Evolutionary conservation across 2,113 vertebrate genomes (phyloP).

Genomic region (Heptranchias perlo): DNA sequence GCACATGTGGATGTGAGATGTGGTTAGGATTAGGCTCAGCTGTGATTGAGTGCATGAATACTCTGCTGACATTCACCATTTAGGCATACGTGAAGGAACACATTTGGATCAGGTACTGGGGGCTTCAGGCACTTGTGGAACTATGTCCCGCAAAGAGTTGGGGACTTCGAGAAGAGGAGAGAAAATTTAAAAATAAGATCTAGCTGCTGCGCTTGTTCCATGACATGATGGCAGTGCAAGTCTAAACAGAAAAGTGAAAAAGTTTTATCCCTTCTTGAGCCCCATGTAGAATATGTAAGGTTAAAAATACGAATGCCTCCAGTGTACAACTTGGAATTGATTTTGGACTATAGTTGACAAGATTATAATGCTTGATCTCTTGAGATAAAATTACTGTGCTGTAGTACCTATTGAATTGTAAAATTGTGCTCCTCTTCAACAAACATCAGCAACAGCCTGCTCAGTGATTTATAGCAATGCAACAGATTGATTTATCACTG

Average conservation of each 20-base stretch:
- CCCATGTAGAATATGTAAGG: not conserved
- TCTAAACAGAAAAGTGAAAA: not conserved
- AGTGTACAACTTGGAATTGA: not conserved
- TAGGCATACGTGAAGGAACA: not conserved
- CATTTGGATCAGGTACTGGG: not conserved
- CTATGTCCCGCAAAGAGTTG: too few species aligned
- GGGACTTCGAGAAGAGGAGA: too few species aligned
- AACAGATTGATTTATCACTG: not conserved
- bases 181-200: not conserved
- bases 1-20: not conserved
- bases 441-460: not conserved
- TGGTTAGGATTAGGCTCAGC: not conserved
- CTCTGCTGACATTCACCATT: not conserved
- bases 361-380: not conserved
- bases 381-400: not conserved
- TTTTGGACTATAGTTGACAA: not conserved
- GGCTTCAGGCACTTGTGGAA: too few species aligned
- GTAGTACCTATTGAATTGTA: not conserved
- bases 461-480: not conserved
- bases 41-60: not conserved
- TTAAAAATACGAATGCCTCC: not conserved
- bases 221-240: not conserved
- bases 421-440: not conserved
- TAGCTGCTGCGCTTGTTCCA: not conserved
- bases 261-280: not conserved